Base-by-base conservation (phyloP, 2,113 vertebrate genomes). In the Empidonax alnorum region DNA sequence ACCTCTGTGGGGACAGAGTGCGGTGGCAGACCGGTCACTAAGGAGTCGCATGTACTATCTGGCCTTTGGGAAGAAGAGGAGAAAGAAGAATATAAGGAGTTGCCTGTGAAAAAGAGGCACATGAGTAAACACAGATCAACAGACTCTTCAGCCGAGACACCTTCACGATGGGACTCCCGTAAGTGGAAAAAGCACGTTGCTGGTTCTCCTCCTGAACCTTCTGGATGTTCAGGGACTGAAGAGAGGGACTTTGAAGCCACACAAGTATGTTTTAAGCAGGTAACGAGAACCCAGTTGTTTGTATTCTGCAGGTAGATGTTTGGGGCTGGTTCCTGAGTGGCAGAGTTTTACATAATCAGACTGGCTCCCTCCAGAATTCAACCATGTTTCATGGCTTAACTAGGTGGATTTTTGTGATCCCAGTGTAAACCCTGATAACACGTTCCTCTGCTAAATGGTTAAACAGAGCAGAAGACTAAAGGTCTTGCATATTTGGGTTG, bases 1-100 rank as follows among this genome's bases (percentile, higher is more conserved):
- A 58, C 65, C 25, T 87, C 85, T 27, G 10, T 83, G 52, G 71
- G 92, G 53, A 25, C 61, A 75, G 35, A 39, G 58, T 41, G 11
- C 73, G 55, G 49, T 47, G 87, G 73, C 4, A 72, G 76, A 24
- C 83, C 83, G 67, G 53, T 30, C 65, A 35, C 4, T 75, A 73
- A 74, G 75, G 91, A 89, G 19, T 20, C 73, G 59, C 65, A 37
- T 49, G 68, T 19, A 2, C 68, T 83, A 35, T 44, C 46, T 33
- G 79, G 62, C 28, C 71, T 88, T 33, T 96, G 90, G 80, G 76
- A 97, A 62, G 94, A 97, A 88, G 87, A 82, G 11, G 19, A 62
- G 44, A 69, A 88, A 53, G 89, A 93, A 49, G 76, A 39, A 27
- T 31, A 16, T 65, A 28, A 77, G 33, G 85, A 89, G 37, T 53